phyloP scores from a whole-genome alignment of 92 coral and sea anemone genomes.

The Porites divaricata region DNA sequence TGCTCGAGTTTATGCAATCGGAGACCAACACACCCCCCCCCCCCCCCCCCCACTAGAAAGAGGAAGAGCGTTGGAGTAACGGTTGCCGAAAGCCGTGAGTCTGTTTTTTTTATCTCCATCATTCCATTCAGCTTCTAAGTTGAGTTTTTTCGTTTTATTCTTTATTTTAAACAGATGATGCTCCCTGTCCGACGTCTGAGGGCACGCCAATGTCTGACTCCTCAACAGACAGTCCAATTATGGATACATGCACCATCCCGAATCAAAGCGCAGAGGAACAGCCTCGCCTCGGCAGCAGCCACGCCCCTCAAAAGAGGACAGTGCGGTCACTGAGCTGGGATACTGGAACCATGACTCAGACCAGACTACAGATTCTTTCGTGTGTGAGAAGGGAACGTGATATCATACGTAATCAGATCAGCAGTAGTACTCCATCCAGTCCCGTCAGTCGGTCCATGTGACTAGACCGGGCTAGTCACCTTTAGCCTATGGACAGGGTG shows the following conservation, averaged over 20 bases:
- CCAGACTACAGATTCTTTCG: constrained; percentile 43
- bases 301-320: constrained; percentile 30
- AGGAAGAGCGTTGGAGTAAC: too few species aligned
- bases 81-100: too few species aligned
- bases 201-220: constrained; percentile 37
- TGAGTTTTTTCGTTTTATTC: background rate
- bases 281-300: background rate
- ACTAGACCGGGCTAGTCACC: constrained; percentile 21
- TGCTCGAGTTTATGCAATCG: too few species aligned
- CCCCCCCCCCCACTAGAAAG: too few species aligned
- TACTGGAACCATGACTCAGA: constrained; percentile 40
- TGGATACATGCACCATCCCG: background rate
- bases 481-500: background rate
- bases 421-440: constrained; percentile 38
- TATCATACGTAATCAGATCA: constrained; percentile 30
- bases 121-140: too few species aligned
- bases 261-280: background rate
- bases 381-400: constrained; percentile 44
- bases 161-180: constrained; percentile 22
- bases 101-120: too few species aligned
- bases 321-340: constrained; percentile 39
- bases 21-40: too few species aligned
- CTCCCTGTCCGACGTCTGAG: constrained; percentile 12
- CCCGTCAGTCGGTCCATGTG: constrained; percentile 44
- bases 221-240: constrained; percentile 26